phyloP scores from a whole-genome alignment of 2,113 vertebrate genomes.

The Phalacrocorax aristotelis region DNA sequence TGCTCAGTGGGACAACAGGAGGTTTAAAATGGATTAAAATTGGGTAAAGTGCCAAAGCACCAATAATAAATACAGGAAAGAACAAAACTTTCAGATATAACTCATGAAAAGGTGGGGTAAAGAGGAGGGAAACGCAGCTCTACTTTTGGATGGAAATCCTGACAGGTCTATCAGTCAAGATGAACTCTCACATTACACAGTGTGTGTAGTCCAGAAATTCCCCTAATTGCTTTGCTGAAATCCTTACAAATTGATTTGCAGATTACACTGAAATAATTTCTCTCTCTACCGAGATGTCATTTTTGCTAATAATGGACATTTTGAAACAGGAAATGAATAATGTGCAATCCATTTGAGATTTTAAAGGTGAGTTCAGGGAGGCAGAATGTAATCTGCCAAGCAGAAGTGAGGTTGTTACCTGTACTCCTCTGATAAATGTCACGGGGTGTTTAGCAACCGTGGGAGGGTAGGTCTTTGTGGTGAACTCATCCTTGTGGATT shows the following conservation, averaged over 20 bases:
- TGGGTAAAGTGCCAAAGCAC: background rate
- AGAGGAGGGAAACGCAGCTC: background rate
- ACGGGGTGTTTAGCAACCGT: rapidly evolving
- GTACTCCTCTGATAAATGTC: background rate
- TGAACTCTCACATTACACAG: background rate
- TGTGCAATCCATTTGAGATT: background rate
- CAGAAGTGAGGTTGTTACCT: background rate
- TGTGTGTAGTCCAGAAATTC: background rate
- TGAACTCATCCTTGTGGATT: background rate
- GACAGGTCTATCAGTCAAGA: background rate
- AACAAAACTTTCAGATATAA: background rate
- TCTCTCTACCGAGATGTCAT: background rate
- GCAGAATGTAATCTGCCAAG: background rate
- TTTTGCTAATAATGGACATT: background rate
- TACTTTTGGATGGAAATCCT: background rate
- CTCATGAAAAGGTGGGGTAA: background rate
- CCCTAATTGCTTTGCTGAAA: conserved; percentile 4
- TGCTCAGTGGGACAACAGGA: background rate
- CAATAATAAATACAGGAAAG: background rate
- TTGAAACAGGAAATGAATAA: background rate
- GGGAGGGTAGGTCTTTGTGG: background rate
- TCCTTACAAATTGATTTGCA: background rate
- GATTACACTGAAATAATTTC: background rate
- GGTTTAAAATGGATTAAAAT: background rate
- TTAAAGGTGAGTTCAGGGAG: background rate